Conservation (phyloP, 2,113 vertebrate species). For the Cricetomys ansorgei region DNA sequence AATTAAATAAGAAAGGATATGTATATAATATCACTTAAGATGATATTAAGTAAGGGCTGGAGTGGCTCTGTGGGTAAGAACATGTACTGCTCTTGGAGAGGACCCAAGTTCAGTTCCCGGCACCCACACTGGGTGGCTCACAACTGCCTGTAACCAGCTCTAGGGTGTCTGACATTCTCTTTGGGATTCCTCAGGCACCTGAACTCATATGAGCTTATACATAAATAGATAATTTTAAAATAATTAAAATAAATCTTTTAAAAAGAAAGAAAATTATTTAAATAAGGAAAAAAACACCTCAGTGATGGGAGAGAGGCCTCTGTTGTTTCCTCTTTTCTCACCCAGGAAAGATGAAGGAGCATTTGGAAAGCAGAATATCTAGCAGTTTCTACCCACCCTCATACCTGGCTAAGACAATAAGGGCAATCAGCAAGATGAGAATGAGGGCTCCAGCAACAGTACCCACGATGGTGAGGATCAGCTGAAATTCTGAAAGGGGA, state of each 20-base stretch:
- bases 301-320: not conserved
- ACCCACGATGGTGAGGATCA: slow-evolving; percentile 86
- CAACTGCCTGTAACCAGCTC: not conserved
- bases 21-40: not conserved
- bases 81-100: not conserved
- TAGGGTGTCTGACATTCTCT: too few species aligned
- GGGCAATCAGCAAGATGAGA: slow-evolving; percentile 35
- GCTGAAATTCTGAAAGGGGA: slow-evolving; percentile 79
- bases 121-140: not conserved
- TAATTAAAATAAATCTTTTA: not conserved
- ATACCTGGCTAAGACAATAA: slow-evolving; percentile 38
- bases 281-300: not conserved
- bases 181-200: not conserved
- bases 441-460: slow-evolving; percentile 70
- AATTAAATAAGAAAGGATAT: not conserved
- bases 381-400: not conserved
- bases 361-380: not conserved
- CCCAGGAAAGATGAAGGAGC: not conserved
- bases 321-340: not conserved
- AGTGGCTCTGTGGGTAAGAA: not conserved
- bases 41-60: not conserved
- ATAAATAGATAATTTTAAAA: not conserved
- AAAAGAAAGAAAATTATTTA: not conserved
- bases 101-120: not conserved
- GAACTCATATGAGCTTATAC: not conserved